Evolutionary conservation across 2,888 invertebrate genomes (phyloP).

Genomic region (Spialia ferax): DNA sequence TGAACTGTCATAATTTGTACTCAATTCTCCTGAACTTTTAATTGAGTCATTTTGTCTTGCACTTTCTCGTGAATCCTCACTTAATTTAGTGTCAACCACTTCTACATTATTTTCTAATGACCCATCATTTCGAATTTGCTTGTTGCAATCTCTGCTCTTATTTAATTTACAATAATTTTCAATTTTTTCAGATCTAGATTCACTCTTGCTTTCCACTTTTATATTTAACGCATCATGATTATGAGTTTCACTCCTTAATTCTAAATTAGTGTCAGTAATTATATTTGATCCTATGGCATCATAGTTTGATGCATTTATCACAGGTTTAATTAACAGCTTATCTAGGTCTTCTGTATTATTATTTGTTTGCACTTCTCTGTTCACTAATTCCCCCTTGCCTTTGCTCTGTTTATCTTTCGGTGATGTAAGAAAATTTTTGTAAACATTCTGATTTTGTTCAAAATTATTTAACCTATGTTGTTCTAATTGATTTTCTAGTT

Average conservation of each 20-base stretch:
- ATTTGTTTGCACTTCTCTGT: slow-evolving; percentile 69
- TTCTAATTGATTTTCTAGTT: slow-evolving; percentile 74
- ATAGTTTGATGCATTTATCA: slow-evolving; percentile 78
- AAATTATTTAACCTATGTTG: slow-evolving; percentile 66
- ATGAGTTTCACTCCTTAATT: slow-evolving; percentile 70
- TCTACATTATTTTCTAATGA: slow-evolving; percentile 49
- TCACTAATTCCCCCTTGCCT: slow-evolving; percentile 61
- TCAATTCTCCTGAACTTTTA: slow-evolving; percentile 52
- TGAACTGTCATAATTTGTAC: slow-evolving; percentile 60
- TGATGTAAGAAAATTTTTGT: slow-evolving; percentile 59
- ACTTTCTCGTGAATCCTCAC: slow-evolving; percentile 42
- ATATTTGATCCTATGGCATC: slow-evolving; percentile 73
- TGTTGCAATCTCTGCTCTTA: slow-evolving; percentile 79
- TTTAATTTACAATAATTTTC: slow-evolving; percentile 85
- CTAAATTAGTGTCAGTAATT: slow-evolving; percentile 71
- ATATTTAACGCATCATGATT: slow-evolving; percentile 63
- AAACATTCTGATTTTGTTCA: slow-evolving; percentile 72
- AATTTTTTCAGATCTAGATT: slow-evolving; percentile 80
- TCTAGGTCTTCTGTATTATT: slow-evolving; percentile 58
- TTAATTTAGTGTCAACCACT: slow-evolving; percentile 16
- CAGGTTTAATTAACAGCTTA: slow-evolving; percentile 67
- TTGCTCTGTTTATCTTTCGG: slow-evolving; percentile 52
- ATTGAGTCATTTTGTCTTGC: slow-evolving; percentile 42
- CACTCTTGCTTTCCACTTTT: slow-evolving; percentile 61
- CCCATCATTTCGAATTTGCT: slow-evolving; percentile 60